Base-by-base conservation (phyloP, 1,140 invertebrate species). In the Zaprionus capensis region DNA sequence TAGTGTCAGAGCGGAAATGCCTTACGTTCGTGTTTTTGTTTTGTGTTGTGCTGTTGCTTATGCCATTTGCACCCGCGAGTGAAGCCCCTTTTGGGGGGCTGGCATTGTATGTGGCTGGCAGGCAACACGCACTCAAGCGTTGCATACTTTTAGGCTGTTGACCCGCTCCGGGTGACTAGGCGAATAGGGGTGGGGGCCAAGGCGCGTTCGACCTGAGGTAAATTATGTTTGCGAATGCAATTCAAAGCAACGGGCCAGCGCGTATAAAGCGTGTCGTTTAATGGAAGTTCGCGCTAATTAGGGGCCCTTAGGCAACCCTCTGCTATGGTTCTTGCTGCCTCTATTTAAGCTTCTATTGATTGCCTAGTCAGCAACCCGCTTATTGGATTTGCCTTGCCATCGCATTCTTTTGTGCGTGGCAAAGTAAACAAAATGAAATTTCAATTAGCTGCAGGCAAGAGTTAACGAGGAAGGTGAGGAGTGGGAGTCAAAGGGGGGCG, bases 71-170 rank as follows among this genome's bases (percentile, higher is more conserved):
- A 44, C 28, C 9, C 22, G 22, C 49, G 51, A 53, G 34, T 31
- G 77, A 80, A 83, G 81, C 69, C 66, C 69, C 41, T 56, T 36
- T 44, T 7, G 2, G 41, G 41, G 41, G 6, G 15, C 44, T 46
- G 55, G 6, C 44, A 69, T 71, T 78, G 67, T 80, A 65, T 77
- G 71, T 66, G 72, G 41, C 34, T 66, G 76, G 46, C 41, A 59
- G 62, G 71, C 61, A 70, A 38, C 77, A 80, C 70, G 73, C 77
- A 74, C 73, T 80, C 66, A 14, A 69, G 64, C 80, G 58, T 80
- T 81, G 80, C 82, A 85, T 81, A 85, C 79, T 82, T 84, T 82
- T 70, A 84, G 86, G 84, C 85, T 88, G 77, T 90, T 88, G 86
- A 90, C 86, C 84, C 82, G 17, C 26, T 26, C 9, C 11, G 64